These are phyloP conservation scores for Sebastes diaconus DNA, from an alignment of 2,797 vertebrate species.

Conservation along the genomic window DNA sequence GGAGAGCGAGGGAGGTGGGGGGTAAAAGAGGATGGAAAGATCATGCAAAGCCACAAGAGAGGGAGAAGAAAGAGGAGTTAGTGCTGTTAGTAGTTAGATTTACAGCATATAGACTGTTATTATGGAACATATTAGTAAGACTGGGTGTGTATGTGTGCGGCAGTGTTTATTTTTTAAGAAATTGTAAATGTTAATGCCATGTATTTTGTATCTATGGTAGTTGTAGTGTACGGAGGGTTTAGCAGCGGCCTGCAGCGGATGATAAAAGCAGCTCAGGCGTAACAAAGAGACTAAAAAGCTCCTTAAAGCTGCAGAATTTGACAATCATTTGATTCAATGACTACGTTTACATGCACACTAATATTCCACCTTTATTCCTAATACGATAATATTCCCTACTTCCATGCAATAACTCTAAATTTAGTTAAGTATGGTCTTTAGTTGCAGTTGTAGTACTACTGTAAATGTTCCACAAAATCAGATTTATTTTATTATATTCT, in stretches of 20 bases:
- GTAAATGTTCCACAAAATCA: background rate
- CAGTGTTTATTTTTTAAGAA: too few species aligned
- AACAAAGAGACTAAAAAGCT: background rate
- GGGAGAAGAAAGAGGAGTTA: constrained; percentile 40
- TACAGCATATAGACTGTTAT: background rate
- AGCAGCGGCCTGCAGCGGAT: background rate
- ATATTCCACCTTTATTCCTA: too few species aligned
- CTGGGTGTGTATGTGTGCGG: background rate
- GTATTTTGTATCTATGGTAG: too few species aligned
- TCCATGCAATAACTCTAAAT: background rate
- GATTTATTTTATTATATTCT: background rate
- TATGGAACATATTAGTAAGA: background rate
- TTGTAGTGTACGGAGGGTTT: background rate
- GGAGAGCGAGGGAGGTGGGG: background rate
- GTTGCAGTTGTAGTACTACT: background rate
- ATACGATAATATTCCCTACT: background rate
- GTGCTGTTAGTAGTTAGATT: constrained; percentile 25
- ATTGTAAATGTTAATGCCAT: background rate
- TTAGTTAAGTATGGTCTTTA: background rate
- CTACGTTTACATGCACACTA: too few species aligned
- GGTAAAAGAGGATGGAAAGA: background rate
- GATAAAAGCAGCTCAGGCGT: background rate
- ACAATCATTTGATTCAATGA: background rate
- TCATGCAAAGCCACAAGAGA: constrained; percentile 1
- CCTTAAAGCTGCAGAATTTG: background rate